Base-by-base conservation (phyloP, 2,797 vertebrate species). In the Lepilemur septentrionalis region DNA sequence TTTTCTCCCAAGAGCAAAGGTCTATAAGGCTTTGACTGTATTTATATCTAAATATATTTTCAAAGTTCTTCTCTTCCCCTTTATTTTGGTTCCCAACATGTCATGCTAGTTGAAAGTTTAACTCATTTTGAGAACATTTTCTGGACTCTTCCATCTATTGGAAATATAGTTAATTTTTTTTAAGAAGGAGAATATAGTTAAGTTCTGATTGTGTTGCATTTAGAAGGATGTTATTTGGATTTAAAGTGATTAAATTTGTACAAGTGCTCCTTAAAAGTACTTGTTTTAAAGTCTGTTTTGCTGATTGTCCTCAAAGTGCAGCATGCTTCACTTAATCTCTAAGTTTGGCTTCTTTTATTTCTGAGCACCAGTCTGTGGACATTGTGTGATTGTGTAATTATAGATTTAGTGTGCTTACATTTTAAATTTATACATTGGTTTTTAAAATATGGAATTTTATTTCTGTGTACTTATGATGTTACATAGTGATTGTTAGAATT, bases 91-190 rank as follows among this genome's bases (percentile, higher is more conserved):
- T 82, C 65, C 70, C 65, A 94, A 48, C 13, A 57, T 95, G 63
- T 61, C 18, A 15, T 95, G 11, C 38, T 94, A 78, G n/a, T 93
- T 93, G 73, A 93, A 95, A 95, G 79, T 95, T 28, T 69, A 95
- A 94, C 61, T 97, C 61, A 87, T 96, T 95, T 94, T 87, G 55
- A 89, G 59, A 94, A 89, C n/a, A 78, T 93, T 96, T 93, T 96
- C 65, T 95, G 30, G 69, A 76, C 13, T 91, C 41, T 96, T 90
- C 13, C 28, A 52, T 92, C 50, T 95, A 32, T 87, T 81, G 9
- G 15, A 97, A 93, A 85, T 90, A 46, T n/a, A 73, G 41, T 67
- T 72, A 38, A 52, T 41, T 57, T 80, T 89, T 88, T 89, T 81
- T 76, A 43, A 70, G 11, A 75, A 48, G 50, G 90, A 48, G 32